Evolutionary conservation across 2,888 invertebrate species (phyloP).

Genomic region (Leucophenga montana): DNA sequence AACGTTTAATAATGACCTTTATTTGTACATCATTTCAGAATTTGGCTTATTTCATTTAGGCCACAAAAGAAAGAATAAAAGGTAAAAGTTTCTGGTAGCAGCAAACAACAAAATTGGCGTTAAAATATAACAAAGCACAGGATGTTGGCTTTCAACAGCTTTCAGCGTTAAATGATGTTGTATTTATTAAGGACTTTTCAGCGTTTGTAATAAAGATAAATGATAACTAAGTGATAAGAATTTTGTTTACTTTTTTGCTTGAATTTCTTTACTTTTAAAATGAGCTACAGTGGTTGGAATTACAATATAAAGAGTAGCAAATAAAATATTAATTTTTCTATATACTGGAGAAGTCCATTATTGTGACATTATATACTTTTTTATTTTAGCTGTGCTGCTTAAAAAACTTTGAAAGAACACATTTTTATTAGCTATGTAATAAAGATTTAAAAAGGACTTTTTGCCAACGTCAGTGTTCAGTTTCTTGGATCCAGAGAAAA

Average conservation of each 20-base stretch:
- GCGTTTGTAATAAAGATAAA: conserved; percentile 63
- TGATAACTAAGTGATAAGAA: conserved; percentile 65
- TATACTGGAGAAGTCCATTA: no score
- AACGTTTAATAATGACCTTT: no score
- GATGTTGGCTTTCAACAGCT: conserved; percentile 57
- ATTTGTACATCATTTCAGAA: no score
- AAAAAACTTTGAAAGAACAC: no score
- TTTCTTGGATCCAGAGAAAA: no score
- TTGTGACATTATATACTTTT: no score
- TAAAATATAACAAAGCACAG: conserved; percentile 58
- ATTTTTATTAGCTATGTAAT: no score
- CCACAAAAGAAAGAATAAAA: not conserved
- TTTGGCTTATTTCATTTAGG: not conserved
- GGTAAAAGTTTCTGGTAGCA: not conserved
- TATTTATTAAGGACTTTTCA: conserved; percentile 61
- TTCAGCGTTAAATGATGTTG: conserved; percentile 63
- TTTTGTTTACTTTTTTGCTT: conserved; percentile 29
- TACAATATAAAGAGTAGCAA: no score
- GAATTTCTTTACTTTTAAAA: conserved; percentile 37
- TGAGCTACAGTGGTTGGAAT: conserved; percentile 34
- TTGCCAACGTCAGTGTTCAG: no score
- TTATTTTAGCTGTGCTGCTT: no score
- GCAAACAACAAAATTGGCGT: conserved; percentile 41
- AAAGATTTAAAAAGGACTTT: no score
- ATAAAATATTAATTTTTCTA: no score